Evolutionary conservation across 2,113 vertebrate species (phyloP), one percentile per base, ranked within the genome.

Genomic region (Chionomys nivalis): DNA sequence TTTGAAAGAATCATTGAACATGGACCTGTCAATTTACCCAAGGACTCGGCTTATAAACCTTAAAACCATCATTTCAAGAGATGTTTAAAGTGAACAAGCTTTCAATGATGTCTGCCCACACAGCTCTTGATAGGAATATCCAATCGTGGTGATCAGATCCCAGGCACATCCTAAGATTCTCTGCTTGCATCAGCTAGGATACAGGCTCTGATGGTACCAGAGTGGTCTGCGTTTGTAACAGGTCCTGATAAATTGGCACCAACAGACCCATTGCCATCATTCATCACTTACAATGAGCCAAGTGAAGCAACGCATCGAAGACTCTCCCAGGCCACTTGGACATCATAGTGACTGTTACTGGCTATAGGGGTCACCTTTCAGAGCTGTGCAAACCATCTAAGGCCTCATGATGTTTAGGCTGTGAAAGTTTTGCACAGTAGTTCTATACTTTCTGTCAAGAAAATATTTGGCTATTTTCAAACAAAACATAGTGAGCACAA

Each of bases 381-480:
- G 1, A 7, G 26, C 75, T 58, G 78, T 36, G 79, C 65, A 92
- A 94, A 92, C 39, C 26, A 93, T 26, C 24, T 7, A 94, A 65
- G 12, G 89, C 61, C 44, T 96, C 36, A 47, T 0, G 42, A 3
- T 28, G 77, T 61, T 94, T 42, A 94, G 66, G 16, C 73, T 87
- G 26, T 91, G 72, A 82, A 82, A 63, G 63, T 87, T 91, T 94
- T 95, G 31, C n/a, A 66, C 1, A 4, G 17, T 52, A 33, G 81
- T 52, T 89, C 82, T 78, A 68, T 70, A 47, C 47, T 89, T 94
- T 55, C 58, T 93, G 61, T 58, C 82, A 96, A 94, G 44, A 63
- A 83, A 61, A 83, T 28, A 42, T 24, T 83, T 77, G 44, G 24
- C 65, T 82, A 89, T 91, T 97, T 96, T 93, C 66, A 94, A 75